Base-by-base conservation (phyloP, 2,113 vertebrate genomes). In the Gopherus evgoodei region DNA sequence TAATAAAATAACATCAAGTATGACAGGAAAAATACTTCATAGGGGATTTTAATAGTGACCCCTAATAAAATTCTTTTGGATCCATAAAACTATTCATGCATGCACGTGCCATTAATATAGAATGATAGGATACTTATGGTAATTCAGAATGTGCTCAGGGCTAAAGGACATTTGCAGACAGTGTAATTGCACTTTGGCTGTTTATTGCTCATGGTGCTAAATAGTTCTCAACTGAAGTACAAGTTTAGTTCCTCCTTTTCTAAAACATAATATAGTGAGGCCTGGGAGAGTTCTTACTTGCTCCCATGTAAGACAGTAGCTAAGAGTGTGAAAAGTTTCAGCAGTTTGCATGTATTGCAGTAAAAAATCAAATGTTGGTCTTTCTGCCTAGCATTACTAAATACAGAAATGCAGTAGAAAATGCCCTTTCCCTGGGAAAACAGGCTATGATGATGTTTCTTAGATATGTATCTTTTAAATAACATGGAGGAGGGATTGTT, bases 261-360 rank as follows among this genome's bases (percentile, higher is more conserved):
- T 83, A 13, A 11, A 88, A 3, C 0, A 1, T 65, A 57, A 86
- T 84, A 83, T 6, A 89, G 78, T 82, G 69, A 65, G 72, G 80
- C 86, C 95, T 78, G 57, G 81, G 86, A 96, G 87, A 27, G 86
- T 96, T 87, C 44, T n/a, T 93, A 27, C 44, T 21, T 90, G 44
- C 85, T 96, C 75, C 38, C 35, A 90, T 84, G 82, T 22, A 82
- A 90, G 88, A 81, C 91, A 93, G 92, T 96, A 91, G 96, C 49
- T 44, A 90, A n/a, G 95, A 93, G 90, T 95, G 96, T 97, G 96
- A 97, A 94, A 97, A 97, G 94, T 91, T 97, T 95, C 90, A 93
- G 92, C 88, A 89, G 81, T 84, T 91, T 0, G 72, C 94, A 92
- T 95, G 91, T 95, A 95, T 90, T 92, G 53, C 81, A 84, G 87